These are phyloP conservation scores for Ptycholaimellus sp. DNA, from an alignment of 2,888 invertebrate species.

Conservation along the genomic window DNA sequence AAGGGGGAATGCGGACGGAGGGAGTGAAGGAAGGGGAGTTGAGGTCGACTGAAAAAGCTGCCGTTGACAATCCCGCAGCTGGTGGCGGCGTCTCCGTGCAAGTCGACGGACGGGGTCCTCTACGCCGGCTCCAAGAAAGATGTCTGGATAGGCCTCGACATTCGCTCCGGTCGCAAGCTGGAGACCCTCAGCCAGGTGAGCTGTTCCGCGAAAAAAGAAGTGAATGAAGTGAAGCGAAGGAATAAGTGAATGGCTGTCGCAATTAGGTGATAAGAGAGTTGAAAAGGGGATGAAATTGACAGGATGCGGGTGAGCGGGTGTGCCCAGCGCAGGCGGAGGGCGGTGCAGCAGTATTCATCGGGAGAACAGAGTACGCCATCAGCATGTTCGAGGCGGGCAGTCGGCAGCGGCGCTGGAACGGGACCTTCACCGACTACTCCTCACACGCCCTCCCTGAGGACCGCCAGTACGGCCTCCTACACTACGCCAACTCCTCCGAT, in stretches of 20 bases:
- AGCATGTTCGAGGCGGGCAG: constrained; percentile 68
- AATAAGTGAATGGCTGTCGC: too few relatives aligned
- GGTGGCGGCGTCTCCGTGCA: constrained; percentile 77
- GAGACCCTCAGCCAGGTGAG: too few relatives aligned
- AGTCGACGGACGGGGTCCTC: constrained; percentile 74
- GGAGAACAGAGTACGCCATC: constrained; percentile 51
- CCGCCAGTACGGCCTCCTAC: constrained; percentile 14
- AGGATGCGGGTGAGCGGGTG: too few relatives aligned
- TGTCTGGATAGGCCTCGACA: constrained; percentile 31
- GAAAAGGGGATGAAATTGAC: too few relatives aligned
- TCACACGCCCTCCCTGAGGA: constrained; percentile 36
- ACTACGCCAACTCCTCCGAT: constrained; percentile 27
- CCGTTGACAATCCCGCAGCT: constrained; percentile 90
- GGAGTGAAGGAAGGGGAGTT: constrained; percentile 21
- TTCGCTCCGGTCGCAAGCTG: constrained; percentile 27
- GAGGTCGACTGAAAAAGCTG: constrained; percentile 52
- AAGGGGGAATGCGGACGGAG: too few relatives aligned
- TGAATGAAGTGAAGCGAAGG: too few relatives aligned
- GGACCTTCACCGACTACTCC: constrained; percentile 83
- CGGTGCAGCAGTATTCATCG: constrained; percentile 29
- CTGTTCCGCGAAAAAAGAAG: too few relatives aligned
- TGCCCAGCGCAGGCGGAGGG: too few relatives aligned
- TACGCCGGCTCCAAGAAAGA: constrained; percentile 51
- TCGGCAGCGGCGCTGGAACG: constrained; percentile 56
- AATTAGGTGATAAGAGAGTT: too few relatives aligned